phyloP scores from a whole-genome alignment of 2,113 vertebrate species.

The Hemiscyllium ocellatum region DNA sequence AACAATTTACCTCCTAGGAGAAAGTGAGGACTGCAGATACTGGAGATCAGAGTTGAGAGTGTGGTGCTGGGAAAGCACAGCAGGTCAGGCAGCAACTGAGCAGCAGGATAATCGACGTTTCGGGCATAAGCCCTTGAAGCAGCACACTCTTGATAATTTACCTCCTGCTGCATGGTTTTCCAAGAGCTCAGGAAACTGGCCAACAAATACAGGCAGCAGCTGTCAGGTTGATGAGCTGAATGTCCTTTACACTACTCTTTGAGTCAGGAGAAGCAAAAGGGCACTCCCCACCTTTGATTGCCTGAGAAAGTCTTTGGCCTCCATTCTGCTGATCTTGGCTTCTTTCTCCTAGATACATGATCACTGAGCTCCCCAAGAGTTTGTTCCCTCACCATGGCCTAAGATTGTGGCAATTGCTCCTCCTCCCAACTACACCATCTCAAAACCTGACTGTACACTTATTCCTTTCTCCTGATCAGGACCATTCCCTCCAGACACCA shows the following conservation, averaged over 20 bases:
- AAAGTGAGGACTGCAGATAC: no score
- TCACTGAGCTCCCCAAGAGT: neutral
- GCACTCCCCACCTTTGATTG: neutral
- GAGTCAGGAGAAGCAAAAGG: neutral
- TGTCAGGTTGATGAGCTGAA: neutral
- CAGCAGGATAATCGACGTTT: no score
- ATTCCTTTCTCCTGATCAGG: neutral
- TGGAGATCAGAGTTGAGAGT: no score
- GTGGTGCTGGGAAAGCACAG: no score
- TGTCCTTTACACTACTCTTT: neutral
- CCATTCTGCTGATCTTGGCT: neutral
- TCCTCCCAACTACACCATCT: neutral
- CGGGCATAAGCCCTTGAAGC: no score
- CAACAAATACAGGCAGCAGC: neutral
- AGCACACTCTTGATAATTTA: neutral
- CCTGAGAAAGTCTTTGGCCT: neutral
- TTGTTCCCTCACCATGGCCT: neutral
- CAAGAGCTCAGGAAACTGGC: neutral
- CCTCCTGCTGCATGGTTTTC: neutral
- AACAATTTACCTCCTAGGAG: neutral
- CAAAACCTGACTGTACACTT: neutral
- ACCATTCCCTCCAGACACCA: neutral
- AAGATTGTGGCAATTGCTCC: neutral
- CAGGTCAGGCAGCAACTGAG: no score
- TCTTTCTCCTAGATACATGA: neutral